A percentile compares a stretch with the other conserved stretches of the same genome.
phyloP scores from a whole-genome alignment of 2,797 vertebrate species.

The Lacerta bilineata region DNA sequence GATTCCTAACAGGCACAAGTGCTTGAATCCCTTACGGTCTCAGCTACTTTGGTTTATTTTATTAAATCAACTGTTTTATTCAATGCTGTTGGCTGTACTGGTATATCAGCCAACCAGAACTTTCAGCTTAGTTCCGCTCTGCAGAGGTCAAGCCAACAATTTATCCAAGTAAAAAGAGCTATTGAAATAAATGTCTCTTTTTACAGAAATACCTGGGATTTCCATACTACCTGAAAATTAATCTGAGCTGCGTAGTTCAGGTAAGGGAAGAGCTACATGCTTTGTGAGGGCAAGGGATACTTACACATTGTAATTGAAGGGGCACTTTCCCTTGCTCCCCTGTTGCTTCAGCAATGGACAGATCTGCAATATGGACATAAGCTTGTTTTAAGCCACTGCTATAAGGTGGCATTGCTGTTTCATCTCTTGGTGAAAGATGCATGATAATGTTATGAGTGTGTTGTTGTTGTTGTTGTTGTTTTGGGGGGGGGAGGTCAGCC shows the following conservation, averaged over 20 bases:
- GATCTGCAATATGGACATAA: too few relatives aligned
- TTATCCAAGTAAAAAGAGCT: background rate
- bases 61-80: background rate
- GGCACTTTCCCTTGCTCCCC: background rate
- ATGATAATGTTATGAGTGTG: too few relatives aligned
- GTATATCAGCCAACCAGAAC: background rate
- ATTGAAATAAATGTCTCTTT: background rate
- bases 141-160: background rate
- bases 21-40: background rate
- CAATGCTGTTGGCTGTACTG: background rate
- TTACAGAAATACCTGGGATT: constrained; percentile 74
- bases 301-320: background rate
- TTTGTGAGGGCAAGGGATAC: background rate
- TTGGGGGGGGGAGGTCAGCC: too few relatives aligned
- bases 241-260: constrained; percentile 56
- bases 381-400: background rate
- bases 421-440: background rate
- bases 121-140: background rate
- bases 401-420: background rate
- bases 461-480: too few relatives aligned
- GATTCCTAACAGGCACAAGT: background rate
- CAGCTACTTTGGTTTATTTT: background rate
- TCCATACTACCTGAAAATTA: constrained; percentile 77
- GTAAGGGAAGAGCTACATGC: constrained; percentile 52
- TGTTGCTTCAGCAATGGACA: fast-evolving